These are phyloP conservation scores for Ichneumoninae sp. DNA, from an alignment of 2,888 invertebrate species.

Conservation along the genomic window DNA sequence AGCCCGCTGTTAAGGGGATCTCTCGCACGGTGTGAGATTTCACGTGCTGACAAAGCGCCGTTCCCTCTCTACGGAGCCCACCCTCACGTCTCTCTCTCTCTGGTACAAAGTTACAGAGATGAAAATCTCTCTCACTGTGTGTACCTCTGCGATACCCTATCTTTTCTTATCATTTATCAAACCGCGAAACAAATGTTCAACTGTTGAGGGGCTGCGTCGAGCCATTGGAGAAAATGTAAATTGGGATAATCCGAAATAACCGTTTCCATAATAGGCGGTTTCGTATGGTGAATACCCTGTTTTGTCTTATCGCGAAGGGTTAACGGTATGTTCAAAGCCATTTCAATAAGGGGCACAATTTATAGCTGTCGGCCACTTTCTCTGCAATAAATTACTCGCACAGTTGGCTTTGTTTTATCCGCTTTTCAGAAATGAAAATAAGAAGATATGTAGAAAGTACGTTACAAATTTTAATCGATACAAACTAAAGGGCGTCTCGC, in stretches of 20 bases:
- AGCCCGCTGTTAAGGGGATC: constrained; percentile 50
- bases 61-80: constrained; percentile 35
- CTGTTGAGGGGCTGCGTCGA: constrained; percentile 10
- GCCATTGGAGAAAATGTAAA: constrained; percentile 18
- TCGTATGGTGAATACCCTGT: constrained; percentile 37
- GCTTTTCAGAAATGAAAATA: not conserved
- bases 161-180: constrained; percentile 56
- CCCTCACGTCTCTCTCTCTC: constrained; percentile 3
- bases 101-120: not conserved
- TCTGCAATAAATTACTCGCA: not conserved
- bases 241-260: constrained; percentile 36
- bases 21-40: constrained; percentile 57
- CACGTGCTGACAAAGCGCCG: constrained; percentile 66
- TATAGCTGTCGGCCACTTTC: not conserved
- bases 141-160: not conserved
- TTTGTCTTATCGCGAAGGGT: constrained; percentile 3
- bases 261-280: constrained; percentile 20
- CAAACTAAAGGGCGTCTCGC: constrained; percentile 10
- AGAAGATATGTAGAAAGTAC: not conserved
- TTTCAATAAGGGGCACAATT: not conserved
- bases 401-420: not conserved
- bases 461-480: constrained; percentile 35
- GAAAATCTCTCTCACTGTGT: not conserved
- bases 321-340: not conserved
- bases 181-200: constrained; percentile 43